phyloP scores from a whole-genome alignment of 2,113 vertebrate species.

The Gobiocypris rarus region DNA sequence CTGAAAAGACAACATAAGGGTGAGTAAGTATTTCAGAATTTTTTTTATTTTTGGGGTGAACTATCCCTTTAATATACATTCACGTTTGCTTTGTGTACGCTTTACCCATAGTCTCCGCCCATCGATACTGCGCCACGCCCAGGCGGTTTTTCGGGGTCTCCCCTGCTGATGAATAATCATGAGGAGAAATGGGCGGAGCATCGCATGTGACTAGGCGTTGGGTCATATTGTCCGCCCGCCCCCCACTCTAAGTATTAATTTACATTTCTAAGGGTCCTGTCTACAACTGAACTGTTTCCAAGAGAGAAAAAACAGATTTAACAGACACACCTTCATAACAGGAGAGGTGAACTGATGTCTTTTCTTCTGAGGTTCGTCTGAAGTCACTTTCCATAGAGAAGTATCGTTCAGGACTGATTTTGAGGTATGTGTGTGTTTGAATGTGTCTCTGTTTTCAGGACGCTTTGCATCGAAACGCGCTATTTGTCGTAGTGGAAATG shows the following conservation, averaged over 20 bases:
- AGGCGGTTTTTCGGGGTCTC: conserved; percentile 41
- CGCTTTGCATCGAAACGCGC: conserved; percentile 11
- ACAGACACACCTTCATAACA: conserved; percentile 69
- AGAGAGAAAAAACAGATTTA: conserved; percentile 48
- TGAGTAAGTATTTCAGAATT: neutral
- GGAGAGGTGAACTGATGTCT: conserved; percentile 63
- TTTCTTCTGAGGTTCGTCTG: conserved; percentile 59
- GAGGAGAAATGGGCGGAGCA: conserved; percentile 52
- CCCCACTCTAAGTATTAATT: conserved; percentile 69
- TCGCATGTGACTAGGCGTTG: conserved; percentile 42
- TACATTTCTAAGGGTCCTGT: conserved; percentile 74
- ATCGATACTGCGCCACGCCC: conserved; percentile 47
- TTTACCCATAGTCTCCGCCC: neutral
- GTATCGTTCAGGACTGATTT: conserved; percentile 65
- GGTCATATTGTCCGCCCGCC: conserved; percentile 51
- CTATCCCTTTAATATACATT: neutral
- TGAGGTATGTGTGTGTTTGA: conserved; percentile 67
- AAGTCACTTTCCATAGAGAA: conserved; percentile 62
- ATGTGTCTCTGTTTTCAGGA: conserved; percentile 40
- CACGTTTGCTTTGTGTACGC: conserved; percentile 5
- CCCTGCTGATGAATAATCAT: conserved; percentile 54
- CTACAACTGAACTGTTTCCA: conserved; percentile 64
- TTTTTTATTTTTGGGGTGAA: neutral
- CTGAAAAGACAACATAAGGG: neutral
- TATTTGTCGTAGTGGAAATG: neutral